Percentiles rank a stretch among this genome's conserved stretches.
Conservation (phyloP, 2,797 vertebrate genomes). For the Clarias fuscus region DNA sequence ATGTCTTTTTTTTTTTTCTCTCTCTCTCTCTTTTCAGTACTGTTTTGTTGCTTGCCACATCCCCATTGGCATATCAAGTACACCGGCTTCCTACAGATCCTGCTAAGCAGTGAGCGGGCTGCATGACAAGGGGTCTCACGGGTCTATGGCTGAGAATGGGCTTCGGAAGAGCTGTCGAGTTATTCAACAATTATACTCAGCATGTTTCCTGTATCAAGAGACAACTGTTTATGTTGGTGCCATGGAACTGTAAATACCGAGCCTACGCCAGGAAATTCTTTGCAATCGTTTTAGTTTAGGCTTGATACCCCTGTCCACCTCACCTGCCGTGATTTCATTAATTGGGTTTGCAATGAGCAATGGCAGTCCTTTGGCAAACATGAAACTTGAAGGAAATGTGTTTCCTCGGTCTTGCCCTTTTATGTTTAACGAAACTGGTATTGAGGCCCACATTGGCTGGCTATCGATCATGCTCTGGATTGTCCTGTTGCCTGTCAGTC, state of each 20-base stretch:
- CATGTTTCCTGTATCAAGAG: constrained; percentile 30
- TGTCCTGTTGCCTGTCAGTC: constrained; percentile 49
- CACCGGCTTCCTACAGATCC: constrained; percentile 32
- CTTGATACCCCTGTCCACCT: not conserved
- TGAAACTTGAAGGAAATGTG: constrained; percentile 20
- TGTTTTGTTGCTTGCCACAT: constrained; percentile 21
- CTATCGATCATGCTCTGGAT: constrained; percentile 32
- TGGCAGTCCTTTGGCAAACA: not conserved
- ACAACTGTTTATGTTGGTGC: constrained; percentile 36
- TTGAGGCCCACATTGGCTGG: not conserved
- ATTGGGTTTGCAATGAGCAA: constrained; percentile 11
- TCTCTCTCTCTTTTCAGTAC: not conserved
- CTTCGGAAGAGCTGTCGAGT: constrained; percentile 38
- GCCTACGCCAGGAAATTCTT: not conserved
- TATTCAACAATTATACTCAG: constrained; percentile 29
- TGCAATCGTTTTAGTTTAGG: not conserved
- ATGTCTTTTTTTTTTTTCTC: not conserved
- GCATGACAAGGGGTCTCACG: constrained; percentile 39
- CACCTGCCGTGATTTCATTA: not conserved
- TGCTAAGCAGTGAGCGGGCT: constrained; percentile 35
- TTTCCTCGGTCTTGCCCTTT: constrained; percentile 55
- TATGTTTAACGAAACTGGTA: constrained; percentile 66
- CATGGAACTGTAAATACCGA: constrained; percentile 21
- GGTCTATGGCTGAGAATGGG: constrained; percentile 35
- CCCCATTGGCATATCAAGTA: constrained; percentile 21